Percentiles rank a stretch among this genome's conserved stretches.
These are phyloP conservation scores for Muscicapa striata DNA, from an alignment of 2,797 vertebrate genomes.

Conservation along the genomic window DNA sequence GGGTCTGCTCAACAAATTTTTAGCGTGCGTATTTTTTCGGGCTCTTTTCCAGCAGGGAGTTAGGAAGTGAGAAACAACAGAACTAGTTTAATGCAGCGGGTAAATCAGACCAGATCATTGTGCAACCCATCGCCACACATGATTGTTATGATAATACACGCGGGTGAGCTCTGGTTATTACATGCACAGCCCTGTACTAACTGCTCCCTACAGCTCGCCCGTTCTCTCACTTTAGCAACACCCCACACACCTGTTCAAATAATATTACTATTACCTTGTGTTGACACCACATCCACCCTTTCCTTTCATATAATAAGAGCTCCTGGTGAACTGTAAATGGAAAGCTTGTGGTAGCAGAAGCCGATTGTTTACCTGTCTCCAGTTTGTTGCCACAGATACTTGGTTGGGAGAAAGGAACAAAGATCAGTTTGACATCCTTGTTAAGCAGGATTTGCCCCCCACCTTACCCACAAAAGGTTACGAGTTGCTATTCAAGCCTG, in stretches of 20 bases:
- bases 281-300: conserved; percentile 73
- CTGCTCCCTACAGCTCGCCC: conserved; percentile 62
- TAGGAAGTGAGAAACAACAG: neutral
- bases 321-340: conserved; percentile 76
- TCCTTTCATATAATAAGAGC: conserved; percentile 78
- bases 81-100: conserved; percentile 9
- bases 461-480: conserved; percentile 66
- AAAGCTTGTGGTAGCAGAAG: conserved; percentile 74
- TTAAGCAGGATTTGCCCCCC: conserved; percentile 78
- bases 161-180: conserved; percentile 66
- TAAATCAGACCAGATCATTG: conserved; percentile 49
- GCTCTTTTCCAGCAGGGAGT: neutral
- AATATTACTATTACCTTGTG: conserved; percentile 74
- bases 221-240: conserved; percentile 74
- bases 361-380: conserved; percentile 58
- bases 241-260: conserved; percentile 83
- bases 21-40: fast-evolving
- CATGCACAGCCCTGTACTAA: conserved; percentile 69
- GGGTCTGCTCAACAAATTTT: neutral
- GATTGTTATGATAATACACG: conserved; percentile 62
- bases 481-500: conserved; percentile 36
- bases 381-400: conserved; percentile 65
- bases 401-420: conserved; percentile 47
- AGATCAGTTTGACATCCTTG: conserved; percentile 78
- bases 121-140: conserved; percentile 27